phyloP scores from a whole-genome alignment of 2,797 vertebrate species.

The Podarcis lilfordi region DNA sequence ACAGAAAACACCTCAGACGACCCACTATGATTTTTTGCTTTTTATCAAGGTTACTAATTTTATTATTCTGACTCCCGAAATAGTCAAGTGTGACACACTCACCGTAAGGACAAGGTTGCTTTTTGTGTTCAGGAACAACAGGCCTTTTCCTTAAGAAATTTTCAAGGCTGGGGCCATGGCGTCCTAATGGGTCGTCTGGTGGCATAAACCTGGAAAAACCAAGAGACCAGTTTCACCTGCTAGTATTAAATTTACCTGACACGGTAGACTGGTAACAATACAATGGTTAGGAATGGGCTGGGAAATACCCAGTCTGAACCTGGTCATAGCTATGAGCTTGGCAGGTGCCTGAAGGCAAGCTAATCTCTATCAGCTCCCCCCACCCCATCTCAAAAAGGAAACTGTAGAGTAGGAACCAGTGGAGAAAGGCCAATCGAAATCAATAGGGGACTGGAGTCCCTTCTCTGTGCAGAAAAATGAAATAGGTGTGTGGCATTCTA shows the following conservation, averaged over 20 bases:
- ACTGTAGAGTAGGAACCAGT: background rate
- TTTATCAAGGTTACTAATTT: background rate
- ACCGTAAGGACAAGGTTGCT: slow-evolving; percentile 99
- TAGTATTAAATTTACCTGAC: background rate
- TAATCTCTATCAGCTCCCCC: too few relatives aligned
- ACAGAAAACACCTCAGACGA: too few relatives aligned
- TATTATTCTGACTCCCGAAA: background rate
- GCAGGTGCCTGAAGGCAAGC: too few relatives aligned
- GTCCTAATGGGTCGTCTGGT: slow-evolving; percentile 96
- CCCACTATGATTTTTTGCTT: background rate
- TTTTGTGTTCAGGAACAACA: slow-evolving; percentile 97
- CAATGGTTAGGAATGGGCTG: background rate
- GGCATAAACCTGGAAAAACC: slow-evolving; percentile 91
- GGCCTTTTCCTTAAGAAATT: slow-evolving; percentile 97
- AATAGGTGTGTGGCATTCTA: background rate
- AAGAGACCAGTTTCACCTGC: slow-evolving; percentile 8
- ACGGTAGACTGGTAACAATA: background rate
- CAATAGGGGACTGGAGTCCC: background rate
- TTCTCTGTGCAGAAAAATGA: background rate
- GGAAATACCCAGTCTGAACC: too few relatives aligned
- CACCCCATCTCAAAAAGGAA: background rate
- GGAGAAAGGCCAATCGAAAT: background rate
- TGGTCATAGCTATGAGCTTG: background rate
- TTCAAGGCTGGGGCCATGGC: slow-evolving; percentile 97
- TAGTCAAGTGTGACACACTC: slow-evolving; percentile 65